Conservation (phyloP, 2,797 vertebrate genomes). For the Urophycis tenuis region DNA sequence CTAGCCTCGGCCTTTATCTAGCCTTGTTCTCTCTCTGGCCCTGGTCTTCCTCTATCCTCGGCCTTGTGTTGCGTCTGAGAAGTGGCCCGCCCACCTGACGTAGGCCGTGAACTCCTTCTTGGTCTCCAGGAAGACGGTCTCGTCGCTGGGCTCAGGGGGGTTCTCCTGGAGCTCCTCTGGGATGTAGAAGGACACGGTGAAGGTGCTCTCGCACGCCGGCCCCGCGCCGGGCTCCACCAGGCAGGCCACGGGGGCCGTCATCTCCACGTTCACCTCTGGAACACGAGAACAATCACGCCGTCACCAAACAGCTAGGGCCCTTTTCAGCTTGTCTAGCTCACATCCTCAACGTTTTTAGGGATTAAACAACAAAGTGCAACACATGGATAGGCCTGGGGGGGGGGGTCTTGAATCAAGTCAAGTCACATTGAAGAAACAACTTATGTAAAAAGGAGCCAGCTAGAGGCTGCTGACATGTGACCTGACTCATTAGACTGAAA, state of each 20-base stretch:
- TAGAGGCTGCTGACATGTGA: neutral
- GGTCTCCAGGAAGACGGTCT: constrained; percentile 71
- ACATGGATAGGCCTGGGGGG: neutral
- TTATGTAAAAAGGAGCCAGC: neutral
- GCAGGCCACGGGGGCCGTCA: constrained; percentile 72
- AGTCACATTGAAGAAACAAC: neutral
- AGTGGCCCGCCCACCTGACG: constrained; percentile 59
- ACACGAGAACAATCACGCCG: neutral
- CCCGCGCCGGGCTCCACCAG: constrained; percentile 68
- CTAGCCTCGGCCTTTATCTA: too few species aligned
- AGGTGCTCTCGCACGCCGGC: constrained; percentile 63
- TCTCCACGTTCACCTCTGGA: constrained; percentile 71
- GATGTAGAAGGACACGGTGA: constrained; percentile 70
- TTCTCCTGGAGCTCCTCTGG: constrained; percentile 67
- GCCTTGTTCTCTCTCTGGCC: too few species aligned
- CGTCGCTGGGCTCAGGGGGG: constrained; percentile 67
- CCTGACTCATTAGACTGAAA: neutral
- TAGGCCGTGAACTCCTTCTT: constrained; percentile 71
- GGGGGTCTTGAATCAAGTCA: too few species aligned
- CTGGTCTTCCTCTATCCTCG: too few species aligned
- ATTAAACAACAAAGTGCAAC: neutral
- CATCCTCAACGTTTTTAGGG: too few species aligned
- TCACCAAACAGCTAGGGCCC: neutral
- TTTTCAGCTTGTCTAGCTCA: too few species aligned
- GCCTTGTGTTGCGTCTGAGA: too few species aligned